phyloP scores from a whole-genome alignment of 2,797 vertebrate species.

The Coranthus polyacanthus region DNA sequence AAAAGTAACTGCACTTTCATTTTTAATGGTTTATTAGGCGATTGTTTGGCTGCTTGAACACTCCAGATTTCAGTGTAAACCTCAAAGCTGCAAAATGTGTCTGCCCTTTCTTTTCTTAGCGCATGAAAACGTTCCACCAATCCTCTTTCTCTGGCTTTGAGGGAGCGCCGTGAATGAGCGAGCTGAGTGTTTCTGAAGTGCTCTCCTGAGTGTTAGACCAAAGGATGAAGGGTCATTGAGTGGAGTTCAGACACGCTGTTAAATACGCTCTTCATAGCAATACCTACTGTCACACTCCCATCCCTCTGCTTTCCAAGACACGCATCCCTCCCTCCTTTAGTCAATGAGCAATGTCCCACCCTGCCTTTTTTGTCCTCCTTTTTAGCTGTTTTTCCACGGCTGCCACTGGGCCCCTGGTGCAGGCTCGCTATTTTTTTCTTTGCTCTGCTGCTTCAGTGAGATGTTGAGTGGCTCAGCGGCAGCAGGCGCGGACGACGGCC shows the following conservation, averaged over 20 bases:
- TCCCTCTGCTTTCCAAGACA: conserved; percentile 18
- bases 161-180: conserved; percentile 24
- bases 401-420: conserved; percentile 12
- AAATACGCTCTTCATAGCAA: conserved; percentile 40
- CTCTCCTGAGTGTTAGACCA: conserved; percentile 38
- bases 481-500: conserved; percentile 22
- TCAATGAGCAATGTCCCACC: conserved; percentile 26
- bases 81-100: not conserved
- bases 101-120: not conserved
- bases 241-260: too few species aligned
- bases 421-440: not conserved
- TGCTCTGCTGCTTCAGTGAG: conserved; percentile 11
- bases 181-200: conserved; percentile 37
- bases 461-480: conserved; percentile 14
- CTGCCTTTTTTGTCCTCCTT: conserved; percentile 27
- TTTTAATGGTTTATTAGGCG: not conserved
- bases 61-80: not conserved
- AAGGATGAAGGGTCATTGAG: conserved; percentile 49
- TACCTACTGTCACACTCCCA: conserved; percentile 10
- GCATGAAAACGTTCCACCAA: conserved; percentile 1
- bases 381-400: conserved; percentile 9
- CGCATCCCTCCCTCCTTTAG: conserved; percentile 31
- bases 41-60: not conserved
- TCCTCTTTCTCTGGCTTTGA: conserved; percentile 2
- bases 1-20: not conserved